These are phyloP conservation scores for Toxostoma redivivum DNA, from an alignment of 2,113 vertebrate species.

Conservation along the genomic window DNA sequence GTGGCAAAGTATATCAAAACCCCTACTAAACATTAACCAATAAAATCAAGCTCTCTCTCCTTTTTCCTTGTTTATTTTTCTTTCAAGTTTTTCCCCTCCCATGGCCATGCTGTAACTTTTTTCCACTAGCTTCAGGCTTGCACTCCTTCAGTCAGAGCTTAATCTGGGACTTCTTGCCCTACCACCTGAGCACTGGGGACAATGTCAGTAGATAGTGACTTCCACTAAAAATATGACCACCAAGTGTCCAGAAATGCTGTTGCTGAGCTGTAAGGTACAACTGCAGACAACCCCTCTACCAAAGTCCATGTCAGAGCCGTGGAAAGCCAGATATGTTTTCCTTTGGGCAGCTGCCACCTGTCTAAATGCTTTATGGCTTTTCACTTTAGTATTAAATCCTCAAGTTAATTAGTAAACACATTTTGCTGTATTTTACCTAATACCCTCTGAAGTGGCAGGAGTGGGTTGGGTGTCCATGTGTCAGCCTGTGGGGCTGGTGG, in stretches of 20 bases:
- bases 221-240: background rate
- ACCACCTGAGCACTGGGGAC: rapidly evolving
- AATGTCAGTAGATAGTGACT: background rate
- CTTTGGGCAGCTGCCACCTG: background rate
- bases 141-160: background rate
- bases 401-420: slow-evolving; percentile 6
- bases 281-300: background rate
- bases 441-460: background rate
- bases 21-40: background rate
- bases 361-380: slow-evolving; percentile 5
- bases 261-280: background rate
- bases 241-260: background rate
- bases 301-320: background rate
- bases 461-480: rapidly evolving
- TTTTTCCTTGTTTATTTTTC: background rate
- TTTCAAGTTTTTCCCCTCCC: background rate
- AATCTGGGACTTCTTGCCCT: background rate
- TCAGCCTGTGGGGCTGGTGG: too few relatives aligned
- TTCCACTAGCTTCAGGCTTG: background rate
- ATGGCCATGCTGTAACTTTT: background rate
- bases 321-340: background rate
- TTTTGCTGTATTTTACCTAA: background rate
- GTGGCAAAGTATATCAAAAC: background rate
- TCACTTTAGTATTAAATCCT: background rate
- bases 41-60: background rate